Base-by-base conservation (phyloP, 2,113 vertebrate genomes). In the Ochotona curzoniae region DNA sequence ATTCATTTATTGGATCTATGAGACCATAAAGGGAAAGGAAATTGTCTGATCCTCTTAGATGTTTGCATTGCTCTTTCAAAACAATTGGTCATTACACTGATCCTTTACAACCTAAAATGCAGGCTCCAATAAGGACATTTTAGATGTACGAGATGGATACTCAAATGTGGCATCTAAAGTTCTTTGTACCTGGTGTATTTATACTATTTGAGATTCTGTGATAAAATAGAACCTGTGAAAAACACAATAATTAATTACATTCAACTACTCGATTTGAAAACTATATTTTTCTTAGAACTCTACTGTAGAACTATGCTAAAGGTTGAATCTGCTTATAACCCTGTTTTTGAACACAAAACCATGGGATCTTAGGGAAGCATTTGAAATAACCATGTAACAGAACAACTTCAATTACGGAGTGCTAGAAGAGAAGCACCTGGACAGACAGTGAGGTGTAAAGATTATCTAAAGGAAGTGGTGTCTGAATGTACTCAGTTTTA, bases 231-330 rank as follows among this genome's bases (percentile, higher is more conserved):
- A 92, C 10, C 38, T 83, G 13, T 64, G 17, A 75, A 89, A 70
- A 71, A n/a, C 23, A 84, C 57, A 90, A 30, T 89, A 28, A 80
- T 83, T 35, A 92, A 88, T 60, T 73, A 83, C 60, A 95, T 75
- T 83, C 54, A 87, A 75, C 2, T 67, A 51, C 64, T 93, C n/a
- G 57, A 75, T 64, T 92, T 57, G 81, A 71, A 67, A 85, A 78
- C 28, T 87, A 85, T 44, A 44, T 44, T 44, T 82, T 82, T 92
- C 49, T 60, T 73, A 32, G 88, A 83, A 91, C 57, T 76, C 35
- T 90, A 86, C 4, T 73, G 35, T 86, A 90, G 78, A 83, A 91
- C 57, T 76, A 75, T 66, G n/a, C 21, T 83, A 81, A 94, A 30
- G 13, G 47, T 23, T 67, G 47, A 87, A 49, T 54, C 51, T 84